phyloP scores from a whole-genome alignment of 2,888 invertebrate genomes.

The Dynastes grantii region DNA sequence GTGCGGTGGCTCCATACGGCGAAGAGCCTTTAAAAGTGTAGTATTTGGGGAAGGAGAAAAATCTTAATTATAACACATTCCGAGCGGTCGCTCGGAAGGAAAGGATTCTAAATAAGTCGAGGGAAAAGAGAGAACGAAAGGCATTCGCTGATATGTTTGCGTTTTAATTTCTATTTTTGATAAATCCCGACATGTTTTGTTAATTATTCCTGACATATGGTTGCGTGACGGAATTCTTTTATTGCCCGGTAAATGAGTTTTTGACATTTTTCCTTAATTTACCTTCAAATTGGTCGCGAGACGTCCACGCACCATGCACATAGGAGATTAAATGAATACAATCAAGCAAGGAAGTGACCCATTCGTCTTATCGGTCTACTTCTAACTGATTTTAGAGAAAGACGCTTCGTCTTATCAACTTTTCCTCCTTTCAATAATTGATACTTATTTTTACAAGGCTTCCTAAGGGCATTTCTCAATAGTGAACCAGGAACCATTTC shows the following conservation, averaged over 20 bases:
- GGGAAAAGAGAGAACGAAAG: not conserved
- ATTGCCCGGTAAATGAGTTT: constrained; percentile 26
- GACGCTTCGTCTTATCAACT: too few species aligned
- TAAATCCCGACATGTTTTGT: constrained; percentile 32
- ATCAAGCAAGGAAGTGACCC: too few species aligned
- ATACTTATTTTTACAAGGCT: too few species aligned
- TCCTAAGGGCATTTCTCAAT: too few species aligned
- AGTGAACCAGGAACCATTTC: too few species aligned
- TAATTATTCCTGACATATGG: constrained; percentile 37
- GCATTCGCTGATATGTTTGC: constrained; percentile 44
- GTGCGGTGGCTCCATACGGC: constrained; percentile 1
- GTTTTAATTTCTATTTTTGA: constrained; percentile 45
- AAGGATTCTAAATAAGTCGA: constrained; percentile 27
- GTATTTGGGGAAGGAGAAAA: constrained; percentile 36
- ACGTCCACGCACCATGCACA: not conserved
- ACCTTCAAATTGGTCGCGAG: constrained; percentile 20
- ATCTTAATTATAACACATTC: constrained; percentile 47
- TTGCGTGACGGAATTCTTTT: constrained; percentile 44
- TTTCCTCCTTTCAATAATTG: too few species aligned
- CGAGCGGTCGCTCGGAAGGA: constrained; percentile 36
- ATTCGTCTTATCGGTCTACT: too few species aligned
- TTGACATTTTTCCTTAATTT: constrained; percentile 35
- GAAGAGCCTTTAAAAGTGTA: constrained; percentile 21
- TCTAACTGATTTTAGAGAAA: too few species aligned
- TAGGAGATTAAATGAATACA: too few species aligned